Conservation (phyloP, 2,888 invertebrate species). For the Phalera bucephala region DNA sequence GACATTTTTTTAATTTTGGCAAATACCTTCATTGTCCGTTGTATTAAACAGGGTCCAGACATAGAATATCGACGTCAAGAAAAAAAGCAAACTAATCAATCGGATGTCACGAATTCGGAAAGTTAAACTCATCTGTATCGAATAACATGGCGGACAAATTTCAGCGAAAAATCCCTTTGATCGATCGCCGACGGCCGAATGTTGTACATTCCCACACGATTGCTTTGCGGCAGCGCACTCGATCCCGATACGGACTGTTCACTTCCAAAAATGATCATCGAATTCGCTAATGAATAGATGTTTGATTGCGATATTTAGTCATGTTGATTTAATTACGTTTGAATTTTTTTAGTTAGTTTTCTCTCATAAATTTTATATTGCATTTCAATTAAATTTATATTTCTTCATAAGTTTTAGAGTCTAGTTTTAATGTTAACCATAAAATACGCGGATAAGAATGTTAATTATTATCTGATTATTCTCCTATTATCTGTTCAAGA, state of each 20-base stretch:
- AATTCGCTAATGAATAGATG: constrained; percentile 24
- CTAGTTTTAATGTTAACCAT: too few relatives aligned
- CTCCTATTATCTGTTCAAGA: constrained; percentile 9
- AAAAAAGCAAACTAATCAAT: constrained; percentile 23
- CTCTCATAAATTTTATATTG: neutral
- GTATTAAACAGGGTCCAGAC: too few relatives aligned
- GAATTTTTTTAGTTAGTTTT: neutral
- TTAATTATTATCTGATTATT: too few relatives aligned
- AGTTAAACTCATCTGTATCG: constrained; percentile 52
- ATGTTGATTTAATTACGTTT: constrained; percentile 7
- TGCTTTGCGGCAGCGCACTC: constrained; percentile 33
- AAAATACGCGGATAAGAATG: too few relatives aligned
- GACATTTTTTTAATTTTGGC: too few relatives aligned
- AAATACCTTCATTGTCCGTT: too few relatives aligned
- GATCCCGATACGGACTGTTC: constrained; percentile 40
- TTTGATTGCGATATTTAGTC: constrained; percentile 25
- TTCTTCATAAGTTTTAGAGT: too few relatives aligned
- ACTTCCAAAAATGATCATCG: constrained; percentile 61
- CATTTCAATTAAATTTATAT: neutral
- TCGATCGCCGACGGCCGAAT: constrained; percentile 60
- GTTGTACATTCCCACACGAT: constrained; percentile 79
- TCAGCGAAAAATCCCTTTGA: constrained; percentile 74
- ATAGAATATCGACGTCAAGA: too few relatives aligned
- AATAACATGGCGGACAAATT: constrained; percentile 57
- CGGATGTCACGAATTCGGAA: constrained; percentile 44